Percentiles rank a stretch among this genome's conserved stretches.
Conservation (phyloP, 2,113 vertebrate species). For the Hippolais icterina region DNA sequence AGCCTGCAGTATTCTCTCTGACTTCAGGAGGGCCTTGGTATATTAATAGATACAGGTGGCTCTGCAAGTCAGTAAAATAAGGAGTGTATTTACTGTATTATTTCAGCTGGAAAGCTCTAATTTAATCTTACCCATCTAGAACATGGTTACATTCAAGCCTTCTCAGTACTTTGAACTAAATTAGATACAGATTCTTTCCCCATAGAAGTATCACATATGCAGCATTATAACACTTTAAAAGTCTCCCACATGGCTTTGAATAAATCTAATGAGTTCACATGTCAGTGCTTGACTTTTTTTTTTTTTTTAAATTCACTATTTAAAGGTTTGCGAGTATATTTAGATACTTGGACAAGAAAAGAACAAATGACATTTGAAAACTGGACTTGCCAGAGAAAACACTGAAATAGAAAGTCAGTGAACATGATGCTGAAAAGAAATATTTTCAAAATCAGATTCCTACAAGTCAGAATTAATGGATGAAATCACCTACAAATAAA, state of each 20-base stretch:
- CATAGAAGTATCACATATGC: not conserved
- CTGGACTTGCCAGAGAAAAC: not conserved
- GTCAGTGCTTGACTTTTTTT: not conserved
- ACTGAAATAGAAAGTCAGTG: not conserved
- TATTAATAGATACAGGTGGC: not conserved
- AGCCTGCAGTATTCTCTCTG: not conserved
- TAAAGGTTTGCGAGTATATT: not conserved
- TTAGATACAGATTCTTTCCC: not conserved
- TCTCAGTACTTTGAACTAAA: not conserved
- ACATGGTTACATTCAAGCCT: not conserved
- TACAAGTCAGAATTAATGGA: not conserved
- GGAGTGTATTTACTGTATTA: not conserved
- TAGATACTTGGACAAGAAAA: not conserved
- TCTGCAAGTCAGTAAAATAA: not conserved
- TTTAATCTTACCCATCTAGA: not conserved
- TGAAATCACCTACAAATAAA: not conserved
- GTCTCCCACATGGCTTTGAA: not conserved
- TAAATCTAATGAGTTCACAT: not conserved
- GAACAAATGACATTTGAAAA: not conserved
- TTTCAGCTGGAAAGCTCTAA: not conserved
- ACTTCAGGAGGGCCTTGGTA: not conserved
- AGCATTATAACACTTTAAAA: not conserved
- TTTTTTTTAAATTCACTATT: not conserved
- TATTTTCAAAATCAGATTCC: not conserved
- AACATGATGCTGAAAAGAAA: not conserved